Conservation (phyloP, 2,888 invertebrate genomes). For the Cataglyphis albicans region DNA sequence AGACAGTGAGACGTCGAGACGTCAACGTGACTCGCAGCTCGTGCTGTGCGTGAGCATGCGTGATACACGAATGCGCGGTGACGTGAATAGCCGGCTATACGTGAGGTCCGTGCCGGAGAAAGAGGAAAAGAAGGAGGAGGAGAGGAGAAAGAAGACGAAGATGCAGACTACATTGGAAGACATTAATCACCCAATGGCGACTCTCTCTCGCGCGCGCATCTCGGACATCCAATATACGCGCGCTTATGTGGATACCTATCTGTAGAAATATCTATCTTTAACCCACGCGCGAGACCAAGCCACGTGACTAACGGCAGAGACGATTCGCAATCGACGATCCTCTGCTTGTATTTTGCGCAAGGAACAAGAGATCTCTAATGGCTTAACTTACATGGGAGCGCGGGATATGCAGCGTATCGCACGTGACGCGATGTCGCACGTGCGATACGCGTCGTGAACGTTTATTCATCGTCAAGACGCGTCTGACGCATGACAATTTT, state of each 20-base stretch:
- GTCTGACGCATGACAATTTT: slow-evolving; percentile 66
- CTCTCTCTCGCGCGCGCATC: slow-evolving; percentile 58
- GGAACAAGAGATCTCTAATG: slow-evolving; percentile 36
- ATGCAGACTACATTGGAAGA: slow-evolving; percentile 75
- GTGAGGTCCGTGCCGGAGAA: slow-evolving; percentile 73
- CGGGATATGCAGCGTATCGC: neutral
- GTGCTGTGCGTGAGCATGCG: slow-evolving; percentile 68
- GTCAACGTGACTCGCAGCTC: slow-evolving; percentile 73
- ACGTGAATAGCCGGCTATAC: slow-evolving; percentile 77
- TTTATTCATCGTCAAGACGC: neutral
- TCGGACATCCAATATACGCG: slow-evolving; percentile 62
- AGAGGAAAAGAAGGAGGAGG: slow-evolving; percentile 26
- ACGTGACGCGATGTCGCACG: neutral
- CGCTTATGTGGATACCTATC: slow-evolving; percentile 62
- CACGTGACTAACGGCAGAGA: slow-evolving; percentile 60
- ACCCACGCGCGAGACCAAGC: slow-evolving; percentile 60
- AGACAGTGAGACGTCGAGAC: slow-evolving; percentile 56
- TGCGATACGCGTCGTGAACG: neutral
- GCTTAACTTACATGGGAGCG: neutral
- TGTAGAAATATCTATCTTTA: slow-evolving; percentile 47
- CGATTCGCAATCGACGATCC: slow-evolving; percentile 26
- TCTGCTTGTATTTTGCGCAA: slow-evolving; percentile 16
- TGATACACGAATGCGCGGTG: slow-evolving; percentile 73
- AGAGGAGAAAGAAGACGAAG: slow-evolving; percentile 40
- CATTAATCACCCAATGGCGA: slow-evolving; percentile 80